Base-by-base conservation (phyloP, 1,140 invertebrate genomes). In the Lineus longissimus region DNA sequence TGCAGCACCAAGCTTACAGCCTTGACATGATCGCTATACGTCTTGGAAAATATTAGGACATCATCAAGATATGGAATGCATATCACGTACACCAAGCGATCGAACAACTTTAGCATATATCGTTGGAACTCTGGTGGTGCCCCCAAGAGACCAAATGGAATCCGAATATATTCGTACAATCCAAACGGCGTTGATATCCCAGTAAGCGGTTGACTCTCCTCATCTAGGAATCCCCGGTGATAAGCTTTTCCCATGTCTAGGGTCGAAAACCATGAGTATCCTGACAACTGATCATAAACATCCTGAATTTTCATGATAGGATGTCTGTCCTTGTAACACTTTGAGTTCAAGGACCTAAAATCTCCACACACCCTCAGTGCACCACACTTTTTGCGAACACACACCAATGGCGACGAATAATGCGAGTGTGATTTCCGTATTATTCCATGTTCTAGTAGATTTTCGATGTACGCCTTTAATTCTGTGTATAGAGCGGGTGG, bases 1-100 rank as follows among this genome's bases (percentile, higher is more conserved):
- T 72, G 43, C 4, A 83, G 71, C 6, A 85, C 70, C 29, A 65
- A 62, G 11, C 55, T 19, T 0, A 84, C 33, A 31, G 79, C 56
- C 22, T 66, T 41, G 0, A 65, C 31, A 27, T 69, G 69, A 2
- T 56, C 45, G 25, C 62, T 23, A 56, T 66, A 61, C 29, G 1
- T 36, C 22, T 40, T 45, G 23, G 51, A 61, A 40, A 54, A 68
- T 0, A 70, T 63, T 6, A 70, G 22, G 9, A 69, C 41, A 27
- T 70, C 69, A 57, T 68, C 69, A 9, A 65, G 33, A 55, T 70
- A 68, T 31, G 63, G 54, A 0, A 68, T 55, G 29, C 59, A 62
- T 22, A 58, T 61, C 1, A 55, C 25, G 55, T 65, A 59, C 23
- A 59, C 23, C 6, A 68, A 17, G 7, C 58, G 36, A 56, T 43